phyloP scores from a whole-genome alignment of 2,113 vertebrate genomes.

The Pelobates fuscus region DNA sequence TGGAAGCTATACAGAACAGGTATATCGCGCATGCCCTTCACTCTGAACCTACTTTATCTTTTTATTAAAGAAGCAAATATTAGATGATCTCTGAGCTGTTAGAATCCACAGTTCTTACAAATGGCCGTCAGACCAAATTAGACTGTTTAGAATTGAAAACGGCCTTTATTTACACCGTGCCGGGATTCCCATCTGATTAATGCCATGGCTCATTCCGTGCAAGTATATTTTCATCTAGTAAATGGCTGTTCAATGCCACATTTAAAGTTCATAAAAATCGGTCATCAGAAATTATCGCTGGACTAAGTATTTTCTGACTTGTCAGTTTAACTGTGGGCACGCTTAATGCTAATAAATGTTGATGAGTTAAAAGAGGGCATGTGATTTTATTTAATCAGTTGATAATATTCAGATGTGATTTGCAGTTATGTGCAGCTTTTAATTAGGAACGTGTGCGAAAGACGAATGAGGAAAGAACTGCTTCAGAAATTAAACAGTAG shows the following conservation, averaged over 20 bases:
- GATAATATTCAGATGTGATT: slow-evolving; percentile 43
- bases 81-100: no score
- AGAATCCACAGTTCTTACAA: no score
- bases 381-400: slow-evolving; percentile 41
- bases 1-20: no score
- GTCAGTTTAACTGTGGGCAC: slow-evolving; percentile 36
- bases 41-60: no score
- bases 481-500: background rate
- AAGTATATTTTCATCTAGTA: slow-evolving; percentile 15
- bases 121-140: no score
- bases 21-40: no score
- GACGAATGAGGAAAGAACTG: slow-evolving; percentile 1
- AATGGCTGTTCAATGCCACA: slow-evolving; percentile 20
- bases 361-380: slow-evolving; percentile 41
- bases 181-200: background rate
- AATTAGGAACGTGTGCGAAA: slow-evolving; percentile 24
- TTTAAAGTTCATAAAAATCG: slow-evolving; percentile 46
- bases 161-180: background rate
- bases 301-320: slow-evolving; percentile 39
- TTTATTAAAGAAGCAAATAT: no score
- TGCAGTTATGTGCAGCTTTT: slow-evolving; percentile 39
- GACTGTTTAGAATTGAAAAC: no score
- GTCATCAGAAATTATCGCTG: slow-evolving; percentile 28
- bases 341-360: slow-evolving; percentile 42
- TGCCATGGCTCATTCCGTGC: background rate